These are phyloP conservation scores for Trichopoda pennipes DNA, from an alignment of 2,888 invertebrate species.

Conservation along the genomic window DNA sequence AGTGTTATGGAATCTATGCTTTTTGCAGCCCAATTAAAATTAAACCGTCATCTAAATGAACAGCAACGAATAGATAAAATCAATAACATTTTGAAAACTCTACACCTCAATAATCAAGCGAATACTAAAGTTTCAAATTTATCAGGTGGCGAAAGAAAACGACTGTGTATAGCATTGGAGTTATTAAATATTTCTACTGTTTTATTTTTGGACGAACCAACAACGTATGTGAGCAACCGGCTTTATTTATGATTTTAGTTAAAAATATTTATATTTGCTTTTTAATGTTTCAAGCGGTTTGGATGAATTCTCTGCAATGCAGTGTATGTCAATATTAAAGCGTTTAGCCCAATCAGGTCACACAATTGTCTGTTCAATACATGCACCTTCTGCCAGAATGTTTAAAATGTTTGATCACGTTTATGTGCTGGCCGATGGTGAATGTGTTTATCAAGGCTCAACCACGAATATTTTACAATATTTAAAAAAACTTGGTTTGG, in stretches of 20 bases:
- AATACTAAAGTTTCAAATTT: conserved; percentile 88
- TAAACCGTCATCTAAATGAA: conserved; percentile 84
- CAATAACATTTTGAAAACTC: conserved; percentile 89
- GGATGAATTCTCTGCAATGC: conserved; percentile 94
- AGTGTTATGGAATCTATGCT: conserved; percentile 94
- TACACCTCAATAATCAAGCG: conserved; percentile 87
- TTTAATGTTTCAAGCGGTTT: conserved; percentile 86
- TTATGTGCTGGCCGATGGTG: conserved; percentile 93
- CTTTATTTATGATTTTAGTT: neutral
- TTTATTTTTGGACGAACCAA: conserved; percentile 97
- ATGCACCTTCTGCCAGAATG: conserved; percentile 95
- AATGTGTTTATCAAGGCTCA: conserved; percentile 94
- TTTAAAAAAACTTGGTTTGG: conserved; percentile 87
- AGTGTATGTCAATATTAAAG: conserved; percentile 91
- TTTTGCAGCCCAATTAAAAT: conserved; percentile 94
- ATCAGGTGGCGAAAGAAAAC: conserved; percentile 95
- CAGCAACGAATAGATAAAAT: conserved; percentile 87
- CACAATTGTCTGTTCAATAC: conserved; percentile 95
- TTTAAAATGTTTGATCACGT: conserved; percentile 96
- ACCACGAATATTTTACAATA: conserved; percentile 90
- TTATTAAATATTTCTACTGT: conserved; percentile 95
- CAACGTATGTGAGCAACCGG: conserved; percentile 86
- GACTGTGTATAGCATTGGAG: conserved; percentile 95
- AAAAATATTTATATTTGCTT: neutral
- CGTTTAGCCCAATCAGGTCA: conserved; percentile 91